Base-by-base conservation (phyloP, 35 echinoderm and acorn worm genomes). In the Eucidaris tribuloides region DNA sequence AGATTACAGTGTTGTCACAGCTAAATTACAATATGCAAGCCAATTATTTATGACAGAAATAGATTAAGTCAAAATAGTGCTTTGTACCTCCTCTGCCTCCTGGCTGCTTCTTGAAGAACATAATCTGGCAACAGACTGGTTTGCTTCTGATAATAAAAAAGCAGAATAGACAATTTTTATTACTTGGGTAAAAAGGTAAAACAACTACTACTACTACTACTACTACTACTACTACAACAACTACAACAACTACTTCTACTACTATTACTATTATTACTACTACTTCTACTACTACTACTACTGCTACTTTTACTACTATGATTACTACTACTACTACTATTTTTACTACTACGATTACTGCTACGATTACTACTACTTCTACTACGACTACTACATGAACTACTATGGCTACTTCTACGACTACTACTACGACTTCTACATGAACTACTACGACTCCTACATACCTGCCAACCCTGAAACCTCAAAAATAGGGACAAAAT, bases 31-130 rank as follows among this genome's bases (percentile, higher is more conserved):
- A n/a, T n/a, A n/a, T n/a, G n/a, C n/a, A n/a, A n/a, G n/a, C n/a
- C n/a, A n/a, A n/a, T n/a, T n/a, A n/a, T n/a, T n/a, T n/a, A n/a
- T n/a, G n/a, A n/a, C n/a, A n/a, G n/a, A n/a, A n/a, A n/a, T n/a
- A n/a, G n/a, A n/a, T n/a, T n/a, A n/a, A n/a, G n/a, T n/a, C n/a
- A n/a, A n/a, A n/a, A n/a, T n/a, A n/a, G n/a, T n/a, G n/a, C n/a
- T n/a, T n/a, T n/a, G 11, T 72, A 74, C 68, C 68, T 74, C 24
- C 68, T 74, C 68, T 74, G 68, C 68, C 68, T 74, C 44, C 68
- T 41, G 38, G 35, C 68, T 5, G 68, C 68, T 44, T 74, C 68
- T 44, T 38, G n/a, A 24, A 74, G 25, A 9, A 74, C 68, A 41
- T 74, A 74, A 5, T 5, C 68, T 4, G 68, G 68, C 0, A 74